Evolutionary conservation across 2,888 invertebrate species (phyloP), one percentile per base, ranked within the genome.

Genomic region (Oligia latruncula): DNA sequence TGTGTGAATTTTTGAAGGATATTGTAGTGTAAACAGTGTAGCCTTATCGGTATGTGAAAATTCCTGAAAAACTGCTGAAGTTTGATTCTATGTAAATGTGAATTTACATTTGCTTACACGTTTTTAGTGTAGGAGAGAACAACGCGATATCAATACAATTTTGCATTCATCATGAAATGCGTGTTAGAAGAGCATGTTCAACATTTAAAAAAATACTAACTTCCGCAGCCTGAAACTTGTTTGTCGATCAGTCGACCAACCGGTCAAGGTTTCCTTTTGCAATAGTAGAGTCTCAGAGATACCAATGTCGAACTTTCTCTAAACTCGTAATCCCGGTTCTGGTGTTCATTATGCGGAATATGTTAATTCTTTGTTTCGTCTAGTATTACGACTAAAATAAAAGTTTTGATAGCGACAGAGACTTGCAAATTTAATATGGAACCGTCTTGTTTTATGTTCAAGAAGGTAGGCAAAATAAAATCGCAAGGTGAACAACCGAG

Each of bases 201-300:
- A 79, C 78, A 83, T 80, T 83, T 88, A 88, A 83, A 80, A 88
- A 87, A 83, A 80, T 80, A 80, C 71, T 58, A n/a, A 71, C 75
- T 87, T 89, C 89, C 90, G 90, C 70, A 83, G 82, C 74, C 60
- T 78, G 81, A 85, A 82, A 88, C 87, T 84, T 62, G 90, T 90
- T 90, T 84, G 84, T 71, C 67, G 84, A 88, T 83, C 79, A 82
- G 86, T 87, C 79, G 85, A 80, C 79, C 80, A 86, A 87, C 89
- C 87, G 85, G 90, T 90, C 90, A 89, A 88, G 90, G 89, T 89
- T 90, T 90, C 82, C 79, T 82, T 89, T 89, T 81, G 89, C 89
- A 85, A 84, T 84, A 77, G 79, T 82, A 80, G 35, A 35, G 83
- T 76, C 78, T 58, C 80, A 82, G 78, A 86, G 80, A 78, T 83